Evolutionary conservation across 1,140 invertebrate genomes (phyloP), one percentile per base, ranked within the genome.

Genomic region (Trachymyrmex septentrionalis): DNA sequence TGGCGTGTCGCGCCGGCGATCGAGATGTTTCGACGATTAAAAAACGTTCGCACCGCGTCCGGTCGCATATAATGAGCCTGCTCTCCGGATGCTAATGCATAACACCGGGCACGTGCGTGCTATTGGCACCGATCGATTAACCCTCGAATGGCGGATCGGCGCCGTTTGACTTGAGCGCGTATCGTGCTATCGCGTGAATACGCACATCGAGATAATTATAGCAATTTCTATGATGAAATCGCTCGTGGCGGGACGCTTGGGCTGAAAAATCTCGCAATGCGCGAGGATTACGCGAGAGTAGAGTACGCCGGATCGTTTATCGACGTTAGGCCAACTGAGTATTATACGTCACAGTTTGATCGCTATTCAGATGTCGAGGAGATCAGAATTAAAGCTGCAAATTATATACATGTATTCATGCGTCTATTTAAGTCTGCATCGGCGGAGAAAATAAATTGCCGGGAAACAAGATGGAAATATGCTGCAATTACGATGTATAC

Each of bases 141-240:
- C 67, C 55, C 69, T 75, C 80, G 53, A 48, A 59, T 24, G 64
- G 21, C 27, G n/a, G 67, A 84, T 84, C 55, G 80, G 55, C 69
- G 53, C 55, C 80, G 66, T 34, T 82, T 55, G 78, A 59, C 55
- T 44, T 53, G 67, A 53, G 55, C 72, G n/a, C 14, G 73, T 21
- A 61, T 76, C 34, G 73, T 57, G 21, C 30, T 4, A 48, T 59
- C 57, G 73, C 57, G 76, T 24, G 38, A 77, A 61, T 77, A 44
- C 14, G 24, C 4, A 30, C 64, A 66, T 48, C 66, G 78, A 48
- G 78, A 81, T 81, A 81, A 81, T 81, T 72, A 48, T 50, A 61
- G 80, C 80, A 73, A 84, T 84, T 63, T 73, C 44, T n/a, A 48
- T 75, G 69, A 84, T 50, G 80, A 84, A 84, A 84, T 73, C 80